Base-by-base conservation (phyloP, 2,888 invertebrate species). In the Lumbricus terrestris region DNA sequence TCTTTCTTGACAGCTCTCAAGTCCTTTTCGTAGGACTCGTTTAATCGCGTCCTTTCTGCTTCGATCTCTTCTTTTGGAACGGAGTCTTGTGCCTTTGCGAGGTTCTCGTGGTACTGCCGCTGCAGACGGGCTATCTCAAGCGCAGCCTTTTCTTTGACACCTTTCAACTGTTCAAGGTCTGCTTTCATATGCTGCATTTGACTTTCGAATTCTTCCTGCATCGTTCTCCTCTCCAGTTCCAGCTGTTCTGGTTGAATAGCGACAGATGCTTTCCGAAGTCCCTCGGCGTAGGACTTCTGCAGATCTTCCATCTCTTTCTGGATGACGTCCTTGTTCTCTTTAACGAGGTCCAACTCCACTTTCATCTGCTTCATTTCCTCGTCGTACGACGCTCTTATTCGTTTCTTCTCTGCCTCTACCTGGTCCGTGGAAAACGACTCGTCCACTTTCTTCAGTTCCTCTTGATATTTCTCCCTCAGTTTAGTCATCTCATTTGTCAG, bases 251-350 rank as follows among this genome's bases (percentile, higher is more conserved):
- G 85, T 37, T 85, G 35, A 85, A 35, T 85, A 35, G 85, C 85
- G 37, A 23, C 1, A 8, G 85, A 85, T 85, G 85, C 37, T 37
- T 85, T 85, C 85, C 37, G 85, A 42, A 90, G 18, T 47, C 83
- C 85, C 20, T 23, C 42, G 40, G 82, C 88, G 40, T 90, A 96
- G 88, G 96, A 95, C 54, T 95, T 94, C 92, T 96, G 95, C 90
- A 96, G 95, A 37, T 95, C 94, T 89, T 95, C 94, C 92, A 97
- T 95, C 93, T 97, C 96, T 42, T 95, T 95, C 93, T 96, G 96
- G 35, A 97, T 93, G 91, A 95, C 95, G 5, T 94, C 90, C 40
- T 91, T 91, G 42, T 88, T 89, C 33, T 90, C 37, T 89, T 91
- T 91, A 91, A 91, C 89, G 89, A 93, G 93, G 90, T 95, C 95